These are phyloP conservation scores for Panthera tigris DNA, from an alignment of 2,113 vertebrate genomes.

Conservation along the genomic window DNA sequence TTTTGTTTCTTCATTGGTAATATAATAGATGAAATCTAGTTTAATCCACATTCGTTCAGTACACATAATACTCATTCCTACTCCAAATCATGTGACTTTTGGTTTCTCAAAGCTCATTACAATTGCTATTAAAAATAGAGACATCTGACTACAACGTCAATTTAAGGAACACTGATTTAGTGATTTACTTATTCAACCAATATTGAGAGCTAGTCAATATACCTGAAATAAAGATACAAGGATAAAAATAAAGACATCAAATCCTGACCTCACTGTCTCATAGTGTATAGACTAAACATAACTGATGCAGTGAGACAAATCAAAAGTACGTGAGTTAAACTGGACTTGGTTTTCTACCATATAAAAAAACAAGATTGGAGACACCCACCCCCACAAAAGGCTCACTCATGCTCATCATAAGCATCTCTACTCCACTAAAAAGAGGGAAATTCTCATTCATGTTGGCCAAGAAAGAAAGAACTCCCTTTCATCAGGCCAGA, in stretches of 20 bases:
- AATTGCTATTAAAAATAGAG: background rate
- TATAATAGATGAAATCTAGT: background rate
- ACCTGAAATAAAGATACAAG: background rate
- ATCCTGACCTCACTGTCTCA: background rate
- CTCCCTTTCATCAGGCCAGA: background rate
- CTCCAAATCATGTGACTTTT: background rate
- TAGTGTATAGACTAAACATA: background rate
- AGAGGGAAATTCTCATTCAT: background rate
- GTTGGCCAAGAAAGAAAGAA: background rate
- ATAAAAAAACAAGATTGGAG: conserved; percentile 15
- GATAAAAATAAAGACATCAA: background rate
- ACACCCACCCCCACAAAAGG: background rate
- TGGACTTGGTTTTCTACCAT: background rate
- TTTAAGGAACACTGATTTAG: background rate
- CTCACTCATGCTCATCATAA: background rate
- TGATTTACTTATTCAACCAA: background rate
- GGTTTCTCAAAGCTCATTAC: background rate
- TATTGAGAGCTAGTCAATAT: background rate
- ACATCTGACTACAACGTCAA: background rate
- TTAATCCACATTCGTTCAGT: background rate
- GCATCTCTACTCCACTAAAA: background rate
- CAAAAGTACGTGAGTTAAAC: background rate
- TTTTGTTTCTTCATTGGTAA: background rate
- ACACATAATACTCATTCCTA: background rate
- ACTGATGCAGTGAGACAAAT: background rate